Percentiles rank a stretch among this genome's conserved stretches.
Evolutionary conservation across 2,797 vertebrate species (phyloP).

Genomic region (Leptatherina wallacei): DNA sequence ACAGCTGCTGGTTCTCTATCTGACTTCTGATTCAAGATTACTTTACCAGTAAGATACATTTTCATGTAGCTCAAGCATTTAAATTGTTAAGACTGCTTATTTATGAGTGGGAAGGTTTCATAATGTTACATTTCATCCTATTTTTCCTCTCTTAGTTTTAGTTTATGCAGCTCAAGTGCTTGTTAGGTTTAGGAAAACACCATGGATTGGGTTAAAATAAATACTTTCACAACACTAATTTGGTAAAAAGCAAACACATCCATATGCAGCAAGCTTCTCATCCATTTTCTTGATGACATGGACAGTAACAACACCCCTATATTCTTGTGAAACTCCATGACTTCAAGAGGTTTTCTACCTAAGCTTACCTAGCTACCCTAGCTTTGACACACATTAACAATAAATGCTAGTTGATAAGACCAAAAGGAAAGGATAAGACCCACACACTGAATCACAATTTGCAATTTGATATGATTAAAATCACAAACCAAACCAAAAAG

Average conservation of each 20-base stretch:
- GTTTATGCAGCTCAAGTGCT: neutral
- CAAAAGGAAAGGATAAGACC: neutral
- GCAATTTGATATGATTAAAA: conserved; percentile 9
- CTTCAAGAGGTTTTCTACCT: no score
- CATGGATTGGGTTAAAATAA: neutral
- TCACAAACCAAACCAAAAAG: neutral
- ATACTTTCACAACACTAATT: neutral
- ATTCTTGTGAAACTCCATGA: neutral
- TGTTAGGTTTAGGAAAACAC: neutral
- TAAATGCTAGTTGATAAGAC: no score
- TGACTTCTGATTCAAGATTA: no score
- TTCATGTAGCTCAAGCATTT: no score
- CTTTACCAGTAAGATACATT: no score
- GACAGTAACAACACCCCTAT: neutral
- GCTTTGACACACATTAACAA: neutral
- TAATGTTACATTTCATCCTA: no score
- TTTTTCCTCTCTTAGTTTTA: neutral
- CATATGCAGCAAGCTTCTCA: neutral
- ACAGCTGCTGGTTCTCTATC: no score
- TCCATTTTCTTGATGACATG: neutral
- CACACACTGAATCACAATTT: neutral
- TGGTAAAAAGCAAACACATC: neutral
- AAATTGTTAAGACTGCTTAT: no score
- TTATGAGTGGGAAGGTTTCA: no score
- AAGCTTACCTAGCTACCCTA: no score